Evolutionary conservation across 23 tunicate species (phyloP).

Genomic region (Trididemnum nubilum): DNA sequence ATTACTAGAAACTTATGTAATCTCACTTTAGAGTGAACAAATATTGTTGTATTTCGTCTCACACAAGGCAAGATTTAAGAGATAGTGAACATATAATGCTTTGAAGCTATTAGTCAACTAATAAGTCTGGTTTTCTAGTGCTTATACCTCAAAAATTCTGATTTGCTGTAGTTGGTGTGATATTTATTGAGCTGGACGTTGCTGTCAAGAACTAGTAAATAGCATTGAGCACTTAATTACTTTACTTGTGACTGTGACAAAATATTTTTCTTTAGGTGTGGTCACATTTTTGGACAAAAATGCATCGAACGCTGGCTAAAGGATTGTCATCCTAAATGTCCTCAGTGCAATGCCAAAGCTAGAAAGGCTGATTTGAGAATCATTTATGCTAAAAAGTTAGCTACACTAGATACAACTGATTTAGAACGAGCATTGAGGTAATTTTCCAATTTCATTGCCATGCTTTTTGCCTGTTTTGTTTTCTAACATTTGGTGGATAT

Average conservation of each 20-base stretch:
- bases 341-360: conserved; percentile 89
- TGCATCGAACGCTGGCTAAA: conserved; percentile 86
- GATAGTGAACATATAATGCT: too few species aligned
- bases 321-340: conserved; percentile 70
- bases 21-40: too few species aligned
- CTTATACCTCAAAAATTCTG: too few species aligned
- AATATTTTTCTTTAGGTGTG: conserved; percentile 59
- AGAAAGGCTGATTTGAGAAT: conserved; percentile 64
- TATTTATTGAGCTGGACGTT: neutral
- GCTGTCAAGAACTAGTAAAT: too few species aligned
- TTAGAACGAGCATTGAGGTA: conserved; percentile 61
- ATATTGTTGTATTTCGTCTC: too few species aligned
- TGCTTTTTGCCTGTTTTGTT: neutral
- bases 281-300: conserved; percentile 80
- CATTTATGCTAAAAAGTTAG: conserved; percentile 72
- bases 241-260: too few species aligned
- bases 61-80: too few species aligned
- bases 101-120: too few species aligned
- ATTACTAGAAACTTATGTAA: too few species aligned
- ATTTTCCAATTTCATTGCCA: neutral
- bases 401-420: conserved; percentile 63
- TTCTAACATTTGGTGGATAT: too few species aligned
- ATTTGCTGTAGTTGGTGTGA: neutral
- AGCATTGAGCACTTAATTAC: too few species aligned
- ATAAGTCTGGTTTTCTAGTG: too few species aligned